Evolutionary conservation across 2,797 vertebrate genomes (phyloP), one percentile per base, ranked within the genome.

Genomic region (Sus cebifrons): DNA sequence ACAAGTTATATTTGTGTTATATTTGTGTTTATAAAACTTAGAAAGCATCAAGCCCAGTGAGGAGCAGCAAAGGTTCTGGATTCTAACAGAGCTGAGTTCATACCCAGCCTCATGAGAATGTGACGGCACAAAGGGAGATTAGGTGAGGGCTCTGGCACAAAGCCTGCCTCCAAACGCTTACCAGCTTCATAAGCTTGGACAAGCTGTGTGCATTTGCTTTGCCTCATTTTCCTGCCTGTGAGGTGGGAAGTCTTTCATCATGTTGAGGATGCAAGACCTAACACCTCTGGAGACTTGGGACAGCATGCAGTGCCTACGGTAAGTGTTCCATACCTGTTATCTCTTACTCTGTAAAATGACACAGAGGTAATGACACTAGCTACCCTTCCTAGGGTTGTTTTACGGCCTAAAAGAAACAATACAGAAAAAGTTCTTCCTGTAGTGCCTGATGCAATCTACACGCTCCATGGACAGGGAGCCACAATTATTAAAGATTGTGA

Each of bases 361-460:
- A 71, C 32, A 40, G 17, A 18, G 75, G 87, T 44, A 21, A 40
- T 49, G 18, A 64, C 25, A 60, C n/a, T 4, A 21, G 54, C 11
- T 32, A 44, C 2, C 52, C 21, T 58, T 73, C 5, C 5, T 64
- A 88, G 87, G 3, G 58, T 40, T 88, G 18, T 64, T 73, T 92
- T 75, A 90, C 96, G 67, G 36, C n/a, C 91, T 81, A 18, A 52
- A 83, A 27, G n/a, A 67, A 44, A 85, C 17, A 73, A 58, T 23
- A n/a, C 25, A 17, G 18, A 49, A 78, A 92, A 60, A 84, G 44
- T 49, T 49, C 44, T 49, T 49, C 44, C 44, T 49, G 6, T 49
- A 49, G 44, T 49, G 44, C 44, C 9, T 49, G 9, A 49, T 49
- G 44, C 44, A 49, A 49, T 49, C 44, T 49, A 49, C 44, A 49